These are phyloP conservation scores for Pseudochromis fuscus DNA, from an alignment of 2,797 vertebrate species.

Conservation along the genomic window DNA sequence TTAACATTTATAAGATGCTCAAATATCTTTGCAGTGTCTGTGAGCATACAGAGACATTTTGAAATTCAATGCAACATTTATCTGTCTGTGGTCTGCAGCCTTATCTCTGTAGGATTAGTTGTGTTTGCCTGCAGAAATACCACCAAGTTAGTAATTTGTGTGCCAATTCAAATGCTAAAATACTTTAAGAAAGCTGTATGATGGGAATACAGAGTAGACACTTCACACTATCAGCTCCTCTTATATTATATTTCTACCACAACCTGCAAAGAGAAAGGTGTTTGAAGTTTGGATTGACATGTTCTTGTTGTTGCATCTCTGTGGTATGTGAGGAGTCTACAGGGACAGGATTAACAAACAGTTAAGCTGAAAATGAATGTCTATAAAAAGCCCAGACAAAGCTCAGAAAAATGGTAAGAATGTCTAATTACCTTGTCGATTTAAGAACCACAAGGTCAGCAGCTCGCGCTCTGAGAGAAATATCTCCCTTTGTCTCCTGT, in stretches of 20 bases:
- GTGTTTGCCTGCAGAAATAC: constrained; percentile 65
- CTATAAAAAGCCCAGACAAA: constrained; percentile 30
- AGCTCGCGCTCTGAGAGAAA: constrained; percentile 23
- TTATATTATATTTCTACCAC: constrained; percentile 17
- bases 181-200: constrained; percentile 16
- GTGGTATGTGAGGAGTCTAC: background rate
- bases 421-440: constrained; percentile 61
- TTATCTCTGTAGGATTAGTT: constrained; percentile 52
- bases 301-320: constrained; percentile 29
- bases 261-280: constrained; percentile 17
- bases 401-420: constrained; percentile 65
- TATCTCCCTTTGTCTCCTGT: constrained; percentile 46
- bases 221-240: constrained; percentile 3
- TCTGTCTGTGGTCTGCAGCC: constrained; percentile 49
- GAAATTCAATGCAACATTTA: constrained; percentile 50
- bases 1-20: constrained; percentile 56
- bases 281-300: constrained; percentile 21
- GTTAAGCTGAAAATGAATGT: constrained; percentile 40
- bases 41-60: constrained; percentile 47
- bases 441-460: constrained; percentile 59
- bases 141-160: constrained; percentile 57
- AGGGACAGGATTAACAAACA: constrained; percentile 19
- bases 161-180: constrained; percentile 57
- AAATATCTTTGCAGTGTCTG: constrained; percentile 59
- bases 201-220: constrained; percentile 50